A percentile compares a stretch with the other conserved stretches of the same genome.
Conservation (phyloP, 64 coral and sea anemone genomes). For the Montipora cactus region DNA sequence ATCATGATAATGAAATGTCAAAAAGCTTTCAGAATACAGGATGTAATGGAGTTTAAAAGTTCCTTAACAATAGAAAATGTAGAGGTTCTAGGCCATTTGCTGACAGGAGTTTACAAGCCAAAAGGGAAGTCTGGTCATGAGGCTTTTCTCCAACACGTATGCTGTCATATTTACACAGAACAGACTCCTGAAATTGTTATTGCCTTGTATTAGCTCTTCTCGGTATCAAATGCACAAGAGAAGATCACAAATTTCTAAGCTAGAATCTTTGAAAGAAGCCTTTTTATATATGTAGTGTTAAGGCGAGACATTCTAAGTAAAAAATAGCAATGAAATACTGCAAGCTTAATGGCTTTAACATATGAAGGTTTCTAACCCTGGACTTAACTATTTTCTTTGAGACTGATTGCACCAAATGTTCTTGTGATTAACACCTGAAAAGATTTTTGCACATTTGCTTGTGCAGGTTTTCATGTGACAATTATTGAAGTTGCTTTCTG, state of each 20-base stretch:
- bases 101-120: background rate
- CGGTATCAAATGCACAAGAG: background rate
- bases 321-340: no score
- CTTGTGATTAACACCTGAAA: constrained; percentile 5
- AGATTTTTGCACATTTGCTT: background rate
- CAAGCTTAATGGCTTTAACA: no score
- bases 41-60: background rate
- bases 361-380: background rate
- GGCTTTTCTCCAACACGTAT: background rate
- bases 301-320: no score
- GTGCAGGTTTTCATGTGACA: background rate
- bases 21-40: no score
- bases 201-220: background rate
- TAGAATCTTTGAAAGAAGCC: background rate
- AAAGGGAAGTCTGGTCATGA: background rate
- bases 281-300: background rate
- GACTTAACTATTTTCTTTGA: background rate
- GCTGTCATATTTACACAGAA: background rate
- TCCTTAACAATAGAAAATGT: background rate
- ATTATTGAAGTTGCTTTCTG: background rate
- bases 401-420: background rate
- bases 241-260: background rate
- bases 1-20: background rate
- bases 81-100: background rate
- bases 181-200: background rate